A percentile compares a stretch with the other conserved stretches of the same genome.
phyloP scores from a whole-genome alignment of 1,140 invertebrate species.

The Euura lappo region DNA sequence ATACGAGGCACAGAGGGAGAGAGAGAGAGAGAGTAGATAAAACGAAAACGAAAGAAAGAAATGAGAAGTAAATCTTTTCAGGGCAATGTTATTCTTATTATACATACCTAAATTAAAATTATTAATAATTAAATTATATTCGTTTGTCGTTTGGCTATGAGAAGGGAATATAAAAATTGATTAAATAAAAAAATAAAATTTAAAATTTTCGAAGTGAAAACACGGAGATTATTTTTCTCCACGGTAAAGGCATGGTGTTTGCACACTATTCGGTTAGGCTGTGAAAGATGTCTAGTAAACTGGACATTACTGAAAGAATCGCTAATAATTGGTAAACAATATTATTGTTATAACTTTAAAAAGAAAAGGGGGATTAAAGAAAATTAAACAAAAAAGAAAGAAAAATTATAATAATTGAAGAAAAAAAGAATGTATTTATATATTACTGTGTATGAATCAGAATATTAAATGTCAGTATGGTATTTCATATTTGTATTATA shows the following conservation, averaged over 20 bases:
- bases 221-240: constrained; percentile 13
- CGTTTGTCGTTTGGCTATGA: not conserved
- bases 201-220: constrained; percentile 22
- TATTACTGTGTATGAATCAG: constrained; percentile 33
- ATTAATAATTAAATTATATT: not conserved
- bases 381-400: constrained; percentile 9
- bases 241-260: constrained; percentile 11
- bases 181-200: not conserved
- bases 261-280: constrained; percentile 44
- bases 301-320: constrained; percentile 12
- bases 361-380: constrained; percentile 10
- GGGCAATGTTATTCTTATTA: not conserved
- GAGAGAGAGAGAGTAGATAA: constrained; percentile 8
- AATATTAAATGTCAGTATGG: constrained; percentile 45
- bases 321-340: constrained; percentile 12
- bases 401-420: too few relatives aligned
- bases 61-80: not conserved
- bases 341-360: constrained; percentile 19
- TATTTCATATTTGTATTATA: constrained; percentile 21
- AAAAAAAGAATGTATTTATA: constrained; percentile 32
- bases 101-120: not conserved
- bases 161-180: too few relatives aligned
- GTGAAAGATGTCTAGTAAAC: constrained; percentile 44
- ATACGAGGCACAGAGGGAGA: not conserved
- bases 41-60: constrained; percentile 4